A percentile compares a stretch with the other conserved stretches of the same genome.
These are phyloP conservation scores for Macroteleia sp. DNA, from an alignment of 2,888 invertebrate species.

Conservation along the genomic window DNA sequence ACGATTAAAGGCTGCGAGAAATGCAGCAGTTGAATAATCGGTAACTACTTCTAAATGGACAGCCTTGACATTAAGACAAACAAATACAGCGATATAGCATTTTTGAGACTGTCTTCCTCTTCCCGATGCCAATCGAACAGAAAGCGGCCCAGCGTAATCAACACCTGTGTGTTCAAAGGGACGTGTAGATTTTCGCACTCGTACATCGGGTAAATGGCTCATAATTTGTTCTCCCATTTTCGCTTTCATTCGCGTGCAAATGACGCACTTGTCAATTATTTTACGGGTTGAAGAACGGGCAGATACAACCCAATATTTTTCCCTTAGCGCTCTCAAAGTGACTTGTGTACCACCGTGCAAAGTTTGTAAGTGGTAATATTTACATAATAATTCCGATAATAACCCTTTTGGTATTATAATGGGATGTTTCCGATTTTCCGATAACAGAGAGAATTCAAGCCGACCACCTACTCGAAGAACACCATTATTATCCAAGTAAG, in stretches of 20 bases:
- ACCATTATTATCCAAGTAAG: not conserved
- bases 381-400: not conserved
- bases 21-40: not conserved
- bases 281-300: not conserved
- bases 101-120: not conserved
- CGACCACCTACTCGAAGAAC: not conserved
- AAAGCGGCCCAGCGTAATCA: not conserved
- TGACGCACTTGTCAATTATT: not conserved
- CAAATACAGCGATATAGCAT: not conserved
- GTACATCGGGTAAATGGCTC: not conserved
- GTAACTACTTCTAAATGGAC: conserved; percentile 3
- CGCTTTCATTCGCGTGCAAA: not conserved
- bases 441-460: not conserved
- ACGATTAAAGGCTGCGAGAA: not conserved
- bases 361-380: not conserved
- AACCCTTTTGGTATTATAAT: not conserved
- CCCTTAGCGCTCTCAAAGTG: not conserved
- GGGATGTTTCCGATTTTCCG: not conserved
- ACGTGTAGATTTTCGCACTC: not conserved
- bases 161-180: not conserved
- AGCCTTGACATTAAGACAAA: not conserved
- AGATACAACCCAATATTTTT: not conserved
- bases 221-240: not conserved
- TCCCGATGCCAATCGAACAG: not conserved
- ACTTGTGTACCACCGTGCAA: not conserved